Percentiles rank a stretch among this genome's conserved stretches.
These are phyloP conservation scores for Sitobion miscanthi DNA, from an alignment of 1,140 invertebrate genomes.

Conservation along the genomic window DNA sequence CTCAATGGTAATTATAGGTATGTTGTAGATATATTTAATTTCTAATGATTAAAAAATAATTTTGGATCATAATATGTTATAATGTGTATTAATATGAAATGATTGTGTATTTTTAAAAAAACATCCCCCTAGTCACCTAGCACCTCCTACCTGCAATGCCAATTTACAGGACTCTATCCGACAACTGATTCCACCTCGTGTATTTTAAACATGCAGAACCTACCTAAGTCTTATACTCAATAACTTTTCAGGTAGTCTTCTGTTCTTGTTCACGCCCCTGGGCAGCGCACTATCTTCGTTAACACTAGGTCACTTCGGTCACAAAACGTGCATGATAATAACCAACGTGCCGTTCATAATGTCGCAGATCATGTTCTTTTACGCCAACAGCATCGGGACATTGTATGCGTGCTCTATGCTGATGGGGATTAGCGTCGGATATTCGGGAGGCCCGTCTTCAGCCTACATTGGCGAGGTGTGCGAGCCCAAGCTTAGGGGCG, in stretches of 20 bases:
- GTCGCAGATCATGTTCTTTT: slow-evolving; percentile 58
- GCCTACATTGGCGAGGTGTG: slow-evolving; percentile 67
- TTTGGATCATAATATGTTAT: no score
- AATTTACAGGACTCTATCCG: no score
- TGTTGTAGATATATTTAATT: no score
- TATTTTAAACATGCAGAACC: no score
- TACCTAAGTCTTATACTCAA: background rate
- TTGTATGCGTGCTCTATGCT: slow-evolving; percentile 58
- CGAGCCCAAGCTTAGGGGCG: slow-evolving; percentile 60
- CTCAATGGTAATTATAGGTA: no score
- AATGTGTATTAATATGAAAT: no score
- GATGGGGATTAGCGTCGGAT: slow-evolving; percentile 63
- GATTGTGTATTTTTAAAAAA: no score
- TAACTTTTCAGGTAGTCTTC: slow-evolving; percentile 58
- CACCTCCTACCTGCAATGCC: no score
- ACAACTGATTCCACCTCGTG: no score
- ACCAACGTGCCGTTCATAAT: slow-evolving; percentile 59
- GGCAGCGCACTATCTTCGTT: slow-evolving; percentile 58
- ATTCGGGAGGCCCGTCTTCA: slow-evolving; percentile 65
- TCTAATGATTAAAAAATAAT: no score
- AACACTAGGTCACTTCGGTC: slow-evolving; percentile 52
- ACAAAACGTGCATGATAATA: slow-evolving; percentile 59
- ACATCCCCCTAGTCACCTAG: no score
- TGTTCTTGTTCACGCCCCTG: slow-evolving; percentile 57
- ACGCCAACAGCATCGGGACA: slow-evolving; percentile 36